phyloP scores from a whole-genome alignment of 2,797 vertebrate genomes.

The Tamandua tetradactyla region DNA sequence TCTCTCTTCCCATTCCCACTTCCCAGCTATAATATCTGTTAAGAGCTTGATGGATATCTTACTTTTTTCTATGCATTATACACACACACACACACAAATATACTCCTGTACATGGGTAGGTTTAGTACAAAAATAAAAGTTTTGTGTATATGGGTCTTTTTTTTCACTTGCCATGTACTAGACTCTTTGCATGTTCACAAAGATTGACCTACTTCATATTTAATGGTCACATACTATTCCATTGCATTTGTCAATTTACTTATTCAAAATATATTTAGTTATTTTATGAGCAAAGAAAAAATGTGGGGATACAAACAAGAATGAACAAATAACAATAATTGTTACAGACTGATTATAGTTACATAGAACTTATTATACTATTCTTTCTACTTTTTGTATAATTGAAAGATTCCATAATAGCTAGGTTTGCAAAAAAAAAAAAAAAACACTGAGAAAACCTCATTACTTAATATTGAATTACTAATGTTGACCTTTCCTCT shows the following conservation, averaged over 20 bases:
- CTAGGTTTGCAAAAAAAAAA: neutral
- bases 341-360: neutral
- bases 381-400: neutral
- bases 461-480: neutral
- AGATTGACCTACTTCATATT: neutral
- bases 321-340: neutral
- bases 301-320: neutral
- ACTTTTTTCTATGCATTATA: neutral
- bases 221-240: neutral
- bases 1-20: neutral
- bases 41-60: neutral
- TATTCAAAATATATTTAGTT: neutral
- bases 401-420: neutral
- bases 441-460: neutral
- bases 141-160: neutral
- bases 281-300: constrained; percentile 17
- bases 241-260: neutral
- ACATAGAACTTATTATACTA: neutral
- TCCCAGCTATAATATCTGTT: neutral
- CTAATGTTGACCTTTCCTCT: neutral
- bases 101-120: neutral
- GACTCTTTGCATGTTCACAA: neutral
- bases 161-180: neutral
- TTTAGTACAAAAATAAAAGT: neutral
- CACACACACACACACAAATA: neutral